Percentiles rank a stretch among this genome's conserved stretches.
Conservation (phyloP, 2,113 vertebrate species). For the human (Homo sapiens) region GRCh38 chr6:98286001-98286500, state of each 20-base stretch:
- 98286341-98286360: not conserved
- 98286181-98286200: constrained; percentile 5
- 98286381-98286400: constrained; percentile 41
- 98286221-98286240: not conserved
- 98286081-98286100: not conserved
- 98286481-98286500: not conserved
- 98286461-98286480: not conserved
- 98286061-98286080: not conserved
- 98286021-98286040: not conserved
- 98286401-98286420: not conserved
- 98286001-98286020: not conserved
- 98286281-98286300: not conserved
- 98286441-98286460: not conserved
- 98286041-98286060: not conserved
- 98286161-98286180: constrained; percentile 17
- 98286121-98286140: not conserved
- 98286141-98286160: not conserved
- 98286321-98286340: not conserved
- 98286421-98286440: constrained; percentile 21
- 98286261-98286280: not conserved
- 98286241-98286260: not conserved
- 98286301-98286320: not conserved
- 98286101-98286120: not conserved
- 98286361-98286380: not conserved
- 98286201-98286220: not conserved